A percentile compares a stretch with the other conserved stretches of the same genome.
Conservation (phyloP, 1,140 invertebrate genomes). For the Atta cephalotes region DNA sequence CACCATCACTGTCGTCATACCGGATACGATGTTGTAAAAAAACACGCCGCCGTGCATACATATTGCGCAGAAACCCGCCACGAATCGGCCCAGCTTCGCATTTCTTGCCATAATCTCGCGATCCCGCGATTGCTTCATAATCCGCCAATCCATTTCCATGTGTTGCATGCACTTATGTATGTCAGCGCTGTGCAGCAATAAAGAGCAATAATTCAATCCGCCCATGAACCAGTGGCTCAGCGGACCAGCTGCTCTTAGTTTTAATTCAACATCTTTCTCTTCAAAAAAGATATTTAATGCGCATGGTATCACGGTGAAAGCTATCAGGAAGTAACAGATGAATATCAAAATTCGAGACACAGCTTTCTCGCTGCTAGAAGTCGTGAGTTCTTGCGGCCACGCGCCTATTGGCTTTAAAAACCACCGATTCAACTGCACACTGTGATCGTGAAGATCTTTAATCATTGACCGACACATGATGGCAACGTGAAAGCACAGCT, state of each 20-base stretch:
- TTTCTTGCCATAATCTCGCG: slow-evolving; percentile 64
- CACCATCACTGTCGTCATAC: slow-evolving; percentile 7
- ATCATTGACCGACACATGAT: slow-evolving; percentile 36
- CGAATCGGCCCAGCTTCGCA: slow-evolving; percentile 43
- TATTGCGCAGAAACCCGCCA: slow-evolving; percentile 61
- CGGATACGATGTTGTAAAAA: slow-evolving; percentile 42
- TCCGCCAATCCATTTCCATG: slow-evolving; percentile 67
- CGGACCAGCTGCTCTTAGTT: slow-evolving; percentile 37
- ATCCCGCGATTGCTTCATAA: slow-evolving; percentile 27
- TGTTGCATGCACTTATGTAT: slow-evolving; percentile 55
- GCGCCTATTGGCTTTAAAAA: slow-evolving; percentile 53
- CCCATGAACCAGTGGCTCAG: slow-evolving; percentile 53
- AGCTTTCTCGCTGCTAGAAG: neutral
- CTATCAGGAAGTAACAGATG: slow-evolving; percentile 15
- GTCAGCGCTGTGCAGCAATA: slow-evolving; percentile 34
- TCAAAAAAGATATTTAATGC: slow-evolving; percentile 21
- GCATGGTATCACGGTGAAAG: slow-evolving; percentile 24
- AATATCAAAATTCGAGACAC: slow-evolving; percentile 7
- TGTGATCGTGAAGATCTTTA: slow-evolving; percentile 41
- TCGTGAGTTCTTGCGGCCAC: slow-evolving; percentile 29
- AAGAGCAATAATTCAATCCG: slow-evolving; percentile 35
- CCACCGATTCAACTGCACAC: slow-evolving; percentile 54
- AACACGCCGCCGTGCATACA: slow-evolving; percentile 65
- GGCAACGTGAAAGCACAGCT: neutral
- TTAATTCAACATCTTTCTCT: slow-evolving; percentile 27